Evolutionary conservation across 1,140 invertebrate genomes (phyloP), one percentile per base, ranked within the genome.

Genomic region (Drosophila simulans): DNA sequence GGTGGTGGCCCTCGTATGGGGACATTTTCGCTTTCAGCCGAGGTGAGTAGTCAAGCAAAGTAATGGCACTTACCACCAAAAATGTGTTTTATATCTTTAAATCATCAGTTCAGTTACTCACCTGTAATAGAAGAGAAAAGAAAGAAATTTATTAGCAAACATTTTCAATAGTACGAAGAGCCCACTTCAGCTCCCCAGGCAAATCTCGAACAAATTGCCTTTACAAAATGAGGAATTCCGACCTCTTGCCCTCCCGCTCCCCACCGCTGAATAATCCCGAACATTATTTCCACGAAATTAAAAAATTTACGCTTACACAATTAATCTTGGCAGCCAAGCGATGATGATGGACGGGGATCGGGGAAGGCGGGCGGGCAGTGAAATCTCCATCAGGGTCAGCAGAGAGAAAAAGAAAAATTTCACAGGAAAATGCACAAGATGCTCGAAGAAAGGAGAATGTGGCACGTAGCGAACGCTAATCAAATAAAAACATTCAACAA

Each of bases 401-500:
- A 27, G 20, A 56, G 22, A 37, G 37, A 20, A 15, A 17, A 68
- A 22, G 25, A 69, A 83, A 74, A 39, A 39, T 13, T 82, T 85
- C 69, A 59, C 48, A 65, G 73, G 74, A 85, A 85, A 85, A 78
- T 83, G 84, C 79, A 72, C 66, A 76, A 80, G 60, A 84, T 72
- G 68, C 76, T 53, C 31, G 15, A 15, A 52, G 43, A 51, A 77
- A 65, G 66, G 40, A 55, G 77, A 86, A 69, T 75, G 82, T 71
- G 82, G 83, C 83, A 88, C 83, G 83, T 88, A 83, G 79, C 83
- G 53, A 86, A 69, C 83, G 83, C 83, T 88, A 88, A 88, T 88
- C 83, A 88, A 88, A 88, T 88, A 89, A 88, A 88, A 88, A 88
- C 84, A 89, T 88, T 89, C 78, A 81, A 77, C 73, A 84, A 79